A percentile compares a stretch with the other conserved stretches of the same genome.
Evolutionary conservation across 2,113 vertebrate genomes (phyloP).

Genomic region (Calonectris borealis): DNA sequence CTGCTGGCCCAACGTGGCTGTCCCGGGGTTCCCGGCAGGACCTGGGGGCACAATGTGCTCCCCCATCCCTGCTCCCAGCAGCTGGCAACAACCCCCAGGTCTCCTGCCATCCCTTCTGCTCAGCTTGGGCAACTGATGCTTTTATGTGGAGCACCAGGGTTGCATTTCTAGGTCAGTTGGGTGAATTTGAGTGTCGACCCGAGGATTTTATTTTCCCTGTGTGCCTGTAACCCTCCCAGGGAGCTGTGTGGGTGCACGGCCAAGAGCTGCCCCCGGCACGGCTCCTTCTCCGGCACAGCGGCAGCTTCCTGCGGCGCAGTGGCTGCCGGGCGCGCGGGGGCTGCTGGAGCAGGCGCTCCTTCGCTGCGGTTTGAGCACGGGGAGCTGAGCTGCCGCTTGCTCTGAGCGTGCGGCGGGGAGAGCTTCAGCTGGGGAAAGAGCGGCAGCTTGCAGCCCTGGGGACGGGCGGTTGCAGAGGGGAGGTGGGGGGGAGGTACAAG

Average conservation of each 20-base stretch:
- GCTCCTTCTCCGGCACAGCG: neutral
- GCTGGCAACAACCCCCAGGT: neutral
- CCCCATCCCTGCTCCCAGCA: neutral
- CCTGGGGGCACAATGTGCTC: neutral
- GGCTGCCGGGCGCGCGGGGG: fast-evolving
- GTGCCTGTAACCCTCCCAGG: neutral
- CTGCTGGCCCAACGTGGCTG: neutral
- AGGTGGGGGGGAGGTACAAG: no score
- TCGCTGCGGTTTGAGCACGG: neutral
- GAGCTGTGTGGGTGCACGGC: neutral
- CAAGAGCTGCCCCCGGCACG: fast-evolving
- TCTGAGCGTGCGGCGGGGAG: fast-evolving
- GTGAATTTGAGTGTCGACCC: fast-evolving
- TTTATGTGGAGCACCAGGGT: fast-evolving
- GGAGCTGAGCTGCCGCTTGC: neutral
- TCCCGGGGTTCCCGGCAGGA: fast-evolving
- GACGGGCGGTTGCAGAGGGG: no score
- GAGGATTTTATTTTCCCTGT: neutral
- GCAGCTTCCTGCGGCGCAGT: neutral
- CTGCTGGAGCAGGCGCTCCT: neutral
- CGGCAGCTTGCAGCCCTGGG: fast-evolving
- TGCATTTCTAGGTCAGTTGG: neutral
- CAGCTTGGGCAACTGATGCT: neutral
- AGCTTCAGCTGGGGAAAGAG: neutral
- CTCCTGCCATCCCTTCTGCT: neutral